phyloP scores from a whole-genome alignment of 2,888 invertebrate genomes.

The Bruchidius siliquastri region DNA sequence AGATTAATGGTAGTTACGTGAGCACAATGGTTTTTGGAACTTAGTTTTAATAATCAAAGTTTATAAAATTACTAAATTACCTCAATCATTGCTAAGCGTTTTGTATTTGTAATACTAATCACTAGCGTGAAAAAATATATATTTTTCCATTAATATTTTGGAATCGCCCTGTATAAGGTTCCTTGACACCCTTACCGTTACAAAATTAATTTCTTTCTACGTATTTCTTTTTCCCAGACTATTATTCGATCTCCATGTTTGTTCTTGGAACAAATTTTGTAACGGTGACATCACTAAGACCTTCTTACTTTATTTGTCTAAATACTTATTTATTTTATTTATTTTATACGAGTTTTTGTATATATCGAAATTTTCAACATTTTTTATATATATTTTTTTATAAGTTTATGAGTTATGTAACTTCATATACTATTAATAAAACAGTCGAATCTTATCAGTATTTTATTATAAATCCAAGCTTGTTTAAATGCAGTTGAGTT shows the following conservation, averaged over 20 bases:
- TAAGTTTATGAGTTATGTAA: neutral
- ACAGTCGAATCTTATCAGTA: neutral
- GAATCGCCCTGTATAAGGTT: constrained; percentile 21
- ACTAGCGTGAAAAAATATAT: neutral
- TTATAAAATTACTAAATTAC: too few species aligned
- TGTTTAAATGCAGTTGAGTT: too few species aligned
- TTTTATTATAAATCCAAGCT: neutral
- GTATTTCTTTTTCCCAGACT: constrained; percentile 1
- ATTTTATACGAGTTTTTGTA: constrained; percentile 10
- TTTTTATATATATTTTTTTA: constrained; percentile 2
- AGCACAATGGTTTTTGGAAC: too few species aligned
- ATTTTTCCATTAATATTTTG: constrained; percentile 9
- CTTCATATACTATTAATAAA: neutral
- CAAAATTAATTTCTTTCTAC: constrained; percentile 19
- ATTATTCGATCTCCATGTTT: neutral
- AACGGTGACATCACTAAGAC: constrained; percentile 5
- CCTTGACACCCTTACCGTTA: constrained; percentile 32
- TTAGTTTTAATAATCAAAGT: too few species aligned
- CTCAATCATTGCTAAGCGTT: too few species aligned
- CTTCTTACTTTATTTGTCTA: neutral
- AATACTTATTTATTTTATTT: constrained; percentile 11
- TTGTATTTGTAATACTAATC: too few species aligned
- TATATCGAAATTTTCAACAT: constrained; percentile 9
- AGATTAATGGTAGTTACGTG: too few species aligned
- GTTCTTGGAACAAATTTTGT: constrained; percentile 5